Evolutionary conservation across 2,888 invertebrate species (phyloP), one percentile per base, ranked within the genome.

Genomic region (Cryptocheilus praepositus): DNA sequence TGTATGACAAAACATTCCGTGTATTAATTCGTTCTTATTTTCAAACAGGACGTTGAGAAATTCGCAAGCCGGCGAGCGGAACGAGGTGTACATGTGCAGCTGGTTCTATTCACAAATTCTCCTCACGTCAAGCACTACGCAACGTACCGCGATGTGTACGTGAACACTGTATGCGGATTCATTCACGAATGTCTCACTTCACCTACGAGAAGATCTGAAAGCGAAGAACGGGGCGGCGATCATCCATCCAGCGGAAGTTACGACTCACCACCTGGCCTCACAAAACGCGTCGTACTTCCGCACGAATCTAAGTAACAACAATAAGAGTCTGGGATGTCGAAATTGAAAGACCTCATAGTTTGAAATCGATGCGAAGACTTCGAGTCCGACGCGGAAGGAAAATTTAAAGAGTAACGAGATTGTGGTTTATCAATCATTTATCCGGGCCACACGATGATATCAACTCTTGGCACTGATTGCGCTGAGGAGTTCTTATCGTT

Each of bases 51-150:
- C 84, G 91, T 95, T 65, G 93, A 94, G 84, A 91, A 92, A 69
- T 93, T 95, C 81, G 91, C 92, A 8, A 89, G 90, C 44, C 89
- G 90, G 66, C 90, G 93, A 3, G 90, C 91, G 64, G 89, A 90
- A 63, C 88, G 91, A 52, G 94, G 94, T 8, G 91, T 93, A 0
- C 89, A 91, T 68, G 92, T 93, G 0, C 90, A 91, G 21, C 89
- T 91, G 36, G 89, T 93, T 45, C 91, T 92, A 67, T 95, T 94
- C 87, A 92, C 93, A 64, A 92, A 93, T 81, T 94, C 94, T 11
- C 92, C 92, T n/a, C 95, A 95, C 86, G 94, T 95, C 0, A 92
- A 93, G 80, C 95, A 95, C 83, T 92, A 91, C 73, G 90, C 91
- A 15, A 90, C 91, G 67, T 92, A 94, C 84, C 92, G 91, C 49